A percentile compares a stretch with the other conserved stretches of the same genome.
Conservation (phyloP, 2,113 vertebrate species). For the Xyrauchen texanus region DNA sequence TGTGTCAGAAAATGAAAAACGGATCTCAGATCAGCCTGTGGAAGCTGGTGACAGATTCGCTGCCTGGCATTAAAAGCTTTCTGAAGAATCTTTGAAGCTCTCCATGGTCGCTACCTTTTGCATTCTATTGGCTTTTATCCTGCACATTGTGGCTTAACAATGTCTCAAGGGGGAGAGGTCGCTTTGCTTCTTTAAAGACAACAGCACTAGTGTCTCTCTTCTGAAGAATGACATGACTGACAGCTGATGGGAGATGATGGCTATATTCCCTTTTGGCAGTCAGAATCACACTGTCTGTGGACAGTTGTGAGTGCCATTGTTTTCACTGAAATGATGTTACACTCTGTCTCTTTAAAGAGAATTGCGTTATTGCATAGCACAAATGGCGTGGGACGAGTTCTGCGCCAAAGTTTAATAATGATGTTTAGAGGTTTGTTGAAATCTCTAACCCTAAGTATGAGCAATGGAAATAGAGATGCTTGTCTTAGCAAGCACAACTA, state of each 20-base stretch:
- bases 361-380: no score
- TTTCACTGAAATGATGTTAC: background rate
- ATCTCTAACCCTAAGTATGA: no score
- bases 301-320: no score
- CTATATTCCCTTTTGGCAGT: background rate
- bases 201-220: background rate
- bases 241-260: background rate
- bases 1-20: constrained; percentile 44
- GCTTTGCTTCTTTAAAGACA: constrained; percentile 17
- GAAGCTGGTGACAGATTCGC: constrained; percentile 39
- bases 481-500: no score
- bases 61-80: constrained; percentile 9
- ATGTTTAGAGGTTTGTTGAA: no score
- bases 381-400: no score
- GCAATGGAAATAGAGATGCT: no score
- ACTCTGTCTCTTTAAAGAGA: background rate
- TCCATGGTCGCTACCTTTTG: constrained; percentile 7
- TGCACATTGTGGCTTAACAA: constrained; percentile 33
- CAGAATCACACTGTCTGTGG: background rate
- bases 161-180: constrained; percentile 39
- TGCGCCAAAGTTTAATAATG: no score
- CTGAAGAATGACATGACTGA: background rate
- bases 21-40: constrained; percentile 34
- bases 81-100: constrained; percentile 29
- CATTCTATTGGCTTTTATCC: constrained; percentile 9